A percentile compares a stretch with the other conserved stretches of the same genome.
Evolutionary conservation across 1,140 invertebrate species (phyloP).

Genomic region (Pseudomyrmex sp.): DNA sequence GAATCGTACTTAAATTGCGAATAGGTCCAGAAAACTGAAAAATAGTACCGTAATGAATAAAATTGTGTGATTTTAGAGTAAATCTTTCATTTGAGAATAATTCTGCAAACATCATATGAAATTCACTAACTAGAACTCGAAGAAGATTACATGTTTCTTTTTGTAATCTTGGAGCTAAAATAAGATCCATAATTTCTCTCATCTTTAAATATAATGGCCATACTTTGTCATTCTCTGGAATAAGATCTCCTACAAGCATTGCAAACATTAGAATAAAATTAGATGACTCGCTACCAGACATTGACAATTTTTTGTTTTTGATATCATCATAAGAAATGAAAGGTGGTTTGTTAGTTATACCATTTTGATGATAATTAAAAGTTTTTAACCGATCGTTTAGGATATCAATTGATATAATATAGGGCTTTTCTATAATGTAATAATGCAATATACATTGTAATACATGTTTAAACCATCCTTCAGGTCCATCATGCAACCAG

Average conservation of each 20-base stretch:
- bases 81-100: constrained; percentile 23
- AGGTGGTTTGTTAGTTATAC: constrained; percentile 21
- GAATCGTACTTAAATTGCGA: constrained; percentile 29
- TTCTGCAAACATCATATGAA: constrained; percentile 19
- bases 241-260: constrained; percentile 27
- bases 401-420: constrained; percentile 15
- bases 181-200: constrained; percentile 29
- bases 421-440: not conserved
- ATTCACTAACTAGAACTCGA: constrained; percentile 12
- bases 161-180: constrained; percentile 20
- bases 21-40: constrained; percentile 30
- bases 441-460: constrained; percentile 4
- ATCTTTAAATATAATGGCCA: constrained; percentile 49
- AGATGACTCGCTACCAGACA: constrained; percentile 32
- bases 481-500: constrained; percentile 19
- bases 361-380: constrained; percentile 17
- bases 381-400: constrained; percentile 10
- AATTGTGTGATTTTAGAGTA: constrained; percentile 23
- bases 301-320: constrained; percentile 30
- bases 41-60: constrained; percentile 30
- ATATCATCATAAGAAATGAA: constrained; percentile 18
- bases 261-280: constrained; percentile 34
- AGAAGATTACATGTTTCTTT: constrained; percentile 19
- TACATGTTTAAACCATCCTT: constrained; percentile 27
- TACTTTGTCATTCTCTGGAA: constrained; percentile 19